phyloP scores from a whole-genome alignment of 2,797 vertebrate species.

The Pempheris klunzingeri region DNA sequence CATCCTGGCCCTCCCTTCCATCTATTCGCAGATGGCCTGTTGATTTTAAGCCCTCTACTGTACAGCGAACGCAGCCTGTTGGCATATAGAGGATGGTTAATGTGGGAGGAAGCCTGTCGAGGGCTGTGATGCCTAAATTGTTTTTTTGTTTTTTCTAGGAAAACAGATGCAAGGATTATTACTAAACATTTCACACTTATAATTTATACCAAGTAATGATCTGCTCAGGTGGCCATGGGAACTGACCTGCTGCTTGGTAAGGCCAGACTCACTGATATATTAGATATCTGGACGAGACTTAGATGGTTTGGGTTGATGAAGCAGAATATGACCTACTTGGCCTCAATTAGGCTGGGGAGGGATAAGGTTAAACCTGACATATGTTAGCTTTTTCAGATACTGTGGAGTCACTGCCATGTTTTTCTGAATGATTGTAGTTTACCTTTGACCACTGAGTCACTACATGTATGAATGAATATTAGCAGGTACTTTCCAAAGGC shows the following conservation, averaged over 20 bases:
- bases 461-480: slow-evolving; percentile 14
- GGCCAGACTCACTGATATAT: slow-evolving; percentile 30
- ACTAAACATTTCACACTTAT: slow-evolving; percentile 57
- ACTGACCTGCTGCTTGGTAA: slow-evolving; percentile 42
- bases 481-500: no score
- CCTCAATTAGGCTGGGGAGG: not conserved
- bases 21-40: slow-evolving; percentile 83
- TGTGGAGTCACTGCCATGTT: not conserved
- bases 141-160: slow-evolving; percentile 80
- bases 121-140: slow-evolving; percentile 73
- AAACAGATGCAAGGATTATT: slow-evolving; percentile 87
- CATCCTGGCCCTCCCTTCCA: slow-evolving; percentile 84
- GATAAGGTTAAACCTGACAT: slow-evolving; percentile 43
- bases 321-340: slow-evolving; percentile 16
- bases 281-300: slow-evolving; percentile 24
- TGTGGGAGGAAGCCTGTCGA: slow-evolving; percentile 48
- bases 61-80: slow-evolving; percentile 70
- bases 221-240: slow-evolving; percentile 59
- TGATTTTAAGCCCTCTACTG: slow-evolving; percentile 73
- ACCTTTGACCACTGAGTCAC: slow-evolving; percentile 8
- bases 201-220: slow-evolving; percentile 69
- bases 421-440: not conserved
- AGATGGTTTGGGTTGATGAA: slow-evolving; percentile 33
- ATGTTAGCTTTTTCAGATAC: not conserved
- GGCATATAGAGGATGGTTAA: slow-evolving; percentile 64